These are phyloP conservation scores for Andrena dorsata DNA, from an alignment of 2,888 invertebrate genomes.

Conservation along the genomic window DNA sequence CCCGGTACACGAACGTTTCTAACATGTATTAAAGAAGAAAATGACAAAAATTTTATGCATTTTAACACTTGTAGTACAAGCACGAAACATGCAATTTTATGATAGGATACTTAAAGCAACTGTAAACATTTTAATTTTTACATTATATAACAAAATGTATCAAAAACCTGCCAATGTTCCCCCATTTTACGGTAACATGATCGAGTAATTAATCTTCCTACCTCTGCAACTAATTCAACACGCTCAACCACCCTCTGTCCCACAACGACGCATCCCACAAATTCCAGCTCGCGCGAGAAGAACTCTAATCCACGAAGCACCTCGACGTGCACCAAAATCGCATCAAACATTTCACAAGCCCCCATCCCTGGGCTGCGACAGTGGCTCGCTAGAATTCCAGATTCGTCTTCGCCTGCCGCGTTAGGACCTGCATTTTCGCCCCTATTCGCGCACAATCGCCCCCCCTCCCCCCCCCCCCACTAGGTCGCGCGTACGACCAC, in stretches of 20 bases:
- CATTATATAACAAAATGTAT: too few species aligned
- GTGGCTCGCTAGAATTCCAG: background rate
- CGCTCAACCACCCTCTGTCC: background rate
- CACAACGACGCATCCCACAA: background rate
- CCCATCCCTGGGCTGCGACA: background rate
- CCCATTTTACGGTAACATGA: too few species aligned
- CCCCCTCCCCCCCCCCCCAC: background rate
- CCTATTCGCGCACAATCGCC: slow-evolving; percentile 6
- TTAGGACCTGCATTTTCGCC: slow-evolving; percentile 15
- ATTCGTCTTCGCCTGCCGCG: background rate
- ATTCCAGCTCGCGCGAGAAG: background rate
- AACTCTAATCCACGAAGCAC: background rate
- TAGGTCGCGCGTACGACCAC: background rate
- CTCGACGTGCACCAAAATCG: background rate
- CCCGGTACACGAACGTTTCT: too few species aligned
- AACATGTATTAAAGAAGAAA: too few species aligned
- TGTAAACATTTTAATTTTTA: too few species aligned
- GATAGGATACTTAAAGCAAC: too few species aligned
- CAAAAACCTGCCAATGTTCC: too few species aligned
- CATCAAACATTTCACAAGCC: slow-evolving; percentile 6
- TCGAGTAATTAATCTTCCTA: too few species aligned
- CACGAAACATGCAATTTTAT: too few species aligned
- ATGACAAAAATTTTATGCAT: too few species aligned
- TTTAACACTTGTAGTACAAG: too few species aligned
- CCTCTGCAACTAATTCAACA: background rate